phyloP scores from a whole-genome alignment of 2,797 vertebrate species.

The Mionectes olivaceus region DNA sequence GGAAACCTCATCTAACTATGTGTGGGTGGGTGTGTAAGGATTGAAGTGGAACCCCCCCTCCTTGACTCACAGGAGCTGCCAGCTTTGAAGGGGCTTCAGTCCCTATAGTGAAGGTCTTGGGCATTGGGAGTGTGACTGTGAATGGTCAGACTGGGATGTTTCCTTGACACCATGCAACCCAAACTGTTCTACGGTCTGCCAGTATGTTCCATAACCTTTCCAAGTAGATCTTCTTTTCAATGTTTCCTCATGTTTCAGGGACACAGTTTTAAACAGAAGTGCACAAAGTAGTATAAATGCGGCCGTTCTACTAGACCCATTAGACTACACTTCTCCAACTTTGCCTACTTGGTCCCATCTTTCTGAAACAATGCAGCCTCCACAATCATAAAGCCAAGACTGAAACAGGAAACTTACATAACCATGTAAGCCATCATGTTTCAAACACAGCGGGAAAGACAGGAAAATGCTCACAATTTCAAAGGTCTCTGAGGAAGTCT shows the following conservation, averaged over 20 bases:
- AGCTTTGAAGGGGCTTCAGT: accelerated
- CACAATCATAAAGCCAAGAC: neutral
- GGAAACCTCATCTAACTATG: neutral
- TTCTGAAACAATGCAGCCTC: neutral
- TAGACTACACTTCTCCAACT: neutral
- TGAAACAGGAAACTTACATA: neutral
- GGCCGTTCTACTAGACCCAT: neutral
- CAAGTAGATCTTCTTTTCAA: neutral
- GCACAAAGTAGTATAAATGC: neutral
- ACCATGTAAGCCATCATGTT: neutral
- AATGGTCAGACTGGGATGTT: neutral
- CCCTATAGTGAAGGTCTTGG: neutral
- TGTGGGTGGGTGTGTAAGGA: neutral
- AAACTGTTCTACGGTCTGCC: neutral
- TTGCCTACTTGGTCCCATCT: neutral
- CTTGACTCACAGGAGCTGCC: accelerated
- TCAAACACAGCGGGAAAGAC: neutral
- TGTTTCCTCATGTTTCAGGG: neutral
- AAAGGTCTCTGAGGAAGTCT: neutral
- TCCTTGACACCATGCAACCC: neutral
- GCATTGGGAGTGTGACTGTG: neutral
- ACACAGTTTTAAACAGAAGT: neutral
- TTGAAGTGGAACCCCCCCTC: accelerated
- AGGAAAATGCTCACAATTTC: neutral
- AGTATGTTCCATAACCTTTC: neutral